A percentile compares a stretch with the other conserved stretches of the same genome.
phyloP scores from a whole-genome alignment of 2,113 vertebrate species.

The Halcyon malimbica region DNA sequence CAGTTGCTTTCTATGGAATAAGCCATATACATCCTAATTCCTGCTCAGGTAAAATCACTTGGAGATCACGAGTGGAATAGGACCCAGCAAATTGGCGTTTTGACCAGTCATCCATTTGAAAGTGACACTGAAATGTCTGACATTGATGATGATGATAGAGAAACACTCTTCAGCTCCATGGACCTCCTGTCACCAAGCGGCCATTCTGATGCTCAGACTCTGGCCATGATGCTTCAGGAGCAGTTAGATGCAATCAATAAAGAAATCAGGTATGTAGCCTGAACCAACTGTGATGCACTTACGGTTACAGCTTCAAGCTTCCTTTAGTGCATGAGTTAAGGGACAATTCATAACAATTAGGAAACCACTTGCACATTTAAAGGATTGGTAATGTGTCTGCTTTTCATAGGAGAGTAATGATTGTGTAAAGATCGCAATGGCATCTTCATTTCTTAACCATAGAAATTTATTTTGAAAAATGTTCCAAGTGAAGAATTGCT shows the following conservation, averaged over 20 bases:
- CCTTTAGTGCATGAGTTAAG: background rate
- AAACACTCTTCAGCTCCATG: constrained; percentile 98
- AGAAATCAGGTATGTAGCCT: constrained; percentile 88
- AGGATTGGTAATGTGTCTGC: background rate
- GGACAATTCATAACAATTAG: background rate
- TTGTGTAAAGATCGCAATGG: background rate
- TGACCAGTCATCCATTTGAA: constrained; percentile 92
- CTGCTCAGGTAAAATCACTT: constrained; percentile 89
- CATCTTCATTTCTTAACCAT: background rate
- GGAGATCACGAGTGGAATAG: constrained; percentile 96
- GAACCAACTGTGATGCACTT: background rate
- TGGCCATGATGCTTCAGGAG: constrained; percentile 99
- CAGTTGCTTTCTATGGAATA: background rate
- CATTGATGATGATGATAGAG: constrained; percentile 95
- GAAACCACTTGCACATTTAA: background rate
- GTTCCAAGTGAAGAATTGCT: background rate
- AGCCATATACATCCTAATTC: background rate
- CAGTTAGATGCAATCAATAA: constrained; percentile 99
- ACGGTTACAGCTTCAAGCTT: background rate
- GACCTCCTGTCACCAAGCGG: constrained; percentile 95
- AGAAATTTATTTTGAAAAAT: background rate
- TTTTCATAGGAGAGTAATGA: background rate
- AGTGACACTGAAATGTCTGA: constrained; percentile 99
- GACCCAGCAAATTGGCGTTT: constrained; percentile 88
- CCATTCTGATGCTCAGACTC: constrained; percentile 95